phyloP scores from a whole-genome alignment of 2,113 vertebrate genomes.

The Melanocharis versteri region DNA sequence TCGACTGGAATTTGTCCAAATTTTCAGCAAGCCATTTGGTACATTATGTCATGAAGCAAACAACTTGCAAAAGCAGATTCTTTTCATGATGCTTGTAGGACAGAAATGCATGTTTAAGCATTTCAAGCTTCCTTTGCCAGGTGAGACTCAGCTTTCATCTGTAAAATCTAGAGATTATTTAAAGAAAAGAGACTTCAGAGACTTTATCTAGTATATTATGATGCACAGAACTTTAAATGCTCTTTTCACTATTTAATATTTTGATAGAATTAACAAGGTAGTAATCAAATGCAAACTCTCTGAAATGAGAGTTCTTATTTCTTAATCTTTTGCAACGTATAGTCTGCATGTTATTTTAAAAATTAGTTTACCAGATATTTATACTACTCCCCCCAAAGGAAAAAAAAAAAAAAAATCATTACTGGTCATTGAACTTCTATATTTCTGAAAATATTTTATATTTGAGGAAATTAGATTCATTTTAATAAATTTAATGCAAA shows the following conservation, averaged over 20 bases:
- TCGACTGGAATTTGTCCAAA: constrained; percentile 72
- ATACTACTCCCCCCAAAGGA: not conserved
- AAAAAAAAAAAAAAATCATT: not conserved
- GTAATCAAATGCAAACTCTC: not conserved
- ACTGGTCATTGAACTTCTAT: not conserved
- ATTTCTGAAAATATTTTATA: not conserved
- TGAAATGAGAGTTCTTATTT: not conserved
- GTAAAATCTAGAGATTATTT: not conserved
- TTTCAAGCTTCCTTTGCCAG: not conserved
- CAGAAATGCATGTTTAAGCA: not conserved
- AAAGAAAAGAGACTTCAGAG: not conserved
- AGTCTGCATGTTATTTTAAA: not conserved
- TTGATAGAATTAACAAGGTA: not conserved
- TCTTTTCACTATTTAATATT: not conserved
- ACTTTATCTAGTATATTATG: not conserved
- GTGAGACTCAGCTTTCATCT: not conserved
- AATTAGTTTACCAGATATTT: not conserved
- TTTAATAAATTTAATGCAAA: not conserved
- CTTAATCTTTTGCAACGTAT: not conserved
- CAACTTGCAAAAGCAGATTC: constrained; percentile 57
- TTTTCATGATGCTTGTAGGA: constrained; percentile 1
- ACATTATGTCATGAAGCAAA: constrained; percentile 62
- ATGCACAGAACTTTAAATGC: not conserved
- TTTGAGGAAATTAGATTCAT: not conserved
- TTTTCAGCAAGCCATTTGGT: constrained; percentile 69